Percentiles rank a stretch among this genome's conserved stretches.
These are phyloP conservation scores for Rhynchopsitta pachyrhyncha DNA, from an alignment of 2,113 vertebrate genomes.

Conservation along the genomic window DNA sequence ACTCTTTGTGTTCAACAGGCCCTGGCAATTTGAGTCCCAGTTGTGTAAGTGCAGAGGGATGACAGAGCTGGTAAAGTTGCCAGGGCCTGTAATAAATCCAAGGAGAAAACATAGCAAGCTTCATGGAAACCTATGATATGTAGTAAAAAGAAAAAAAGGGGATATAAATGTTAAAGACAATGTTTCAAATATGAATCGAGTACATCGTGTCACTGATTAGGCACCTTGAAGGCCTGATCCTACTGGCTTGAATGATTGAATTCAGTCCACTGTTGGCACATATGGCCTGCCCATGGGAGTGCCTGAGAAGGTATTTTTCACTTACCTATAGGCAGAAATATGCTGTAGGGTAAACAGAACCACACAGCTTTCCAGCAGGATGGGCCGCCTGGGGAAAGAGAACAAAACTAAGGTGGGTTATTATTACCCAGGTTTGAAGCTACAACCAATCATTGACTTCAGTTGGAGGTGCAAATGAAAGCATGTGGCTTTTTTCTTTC, in stretches of 20 bases:
- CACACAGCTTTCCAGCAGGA: not conserved
- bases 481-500: not conserved
- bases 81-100: not conserved
- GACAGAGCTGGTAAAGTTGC: not conserved
- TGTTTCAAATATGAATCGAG: not conserved
- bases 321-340: not conserved
- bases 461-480: not conserved
- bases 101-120: not conserved
- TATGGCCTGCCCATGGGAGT: not conserved
- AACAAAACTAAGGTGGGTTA: not conserved
- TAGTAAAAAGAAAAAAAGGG: not conserved
- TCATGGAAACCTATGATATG: not conserved
- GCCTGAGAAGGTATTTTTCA: not conserved
- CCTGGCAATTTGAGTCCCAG: not conserved
- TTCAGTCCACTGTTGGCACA: not conserved
- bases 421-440: not conserved
- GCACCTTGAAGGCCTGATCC: not conserved
- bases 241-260: not conserved
- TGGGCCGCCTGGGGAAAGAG: not conserved
- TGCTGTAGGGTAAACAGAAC: not conserved
- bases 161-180: not conserved
- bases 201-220: accelerated
- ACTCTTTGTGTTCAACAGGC: not conserved
- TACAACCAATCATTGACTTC: not conserved
- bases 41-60: not conserved